Conservation (phyloP, 2,113 vertebrate species). For the Gila orcuttii region DNA sequence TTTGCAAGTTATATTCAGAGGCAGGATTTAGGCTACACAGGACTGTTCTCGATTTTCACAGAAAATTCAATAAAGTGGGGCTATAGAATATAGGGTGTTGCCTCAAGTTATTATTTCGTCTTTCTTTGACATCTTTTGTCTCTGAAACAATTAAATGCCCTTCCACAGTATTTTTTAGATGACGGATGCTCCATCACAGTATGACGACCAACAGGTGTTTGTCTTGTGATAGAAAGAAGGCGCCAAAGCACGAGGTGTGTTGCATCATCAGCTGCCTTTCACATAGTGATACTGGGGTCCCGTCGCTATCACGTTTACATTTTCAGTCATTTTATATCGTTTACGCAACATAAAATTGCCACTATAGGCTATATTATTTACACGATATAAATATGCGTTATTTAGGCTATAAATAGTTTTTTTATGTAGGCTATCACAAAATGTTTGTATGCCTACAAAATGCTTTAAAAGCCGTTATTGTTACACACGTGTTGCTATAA, state of each 20-base stretch:
- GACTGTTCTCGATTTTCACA: background rate
- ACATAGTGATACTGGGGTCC: background rate
- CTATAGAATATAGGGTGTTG: no score
- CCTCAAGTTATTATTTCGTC: background rate
- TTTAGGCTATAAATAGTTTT: background rate
- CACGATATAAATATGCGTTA: background rate
- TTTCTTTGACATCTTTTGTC: background rate
- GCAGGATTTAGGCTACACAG: background rate
- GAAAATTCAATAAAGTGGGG: background rate
- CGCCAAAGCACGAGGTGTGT: conserved; percentile 14
- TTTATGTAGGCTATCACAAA: background rate
- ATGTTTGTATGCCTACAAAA: background rate
- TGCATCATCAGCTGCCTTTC: background rate
- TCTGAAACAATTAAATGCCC: background rate
- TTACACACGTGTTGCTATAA: background rate
- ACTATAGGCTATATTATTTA: background rate
- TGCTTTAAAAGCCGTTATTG: background rate
- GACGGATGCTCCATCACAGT: background rate
- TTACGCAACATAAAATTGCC: background rate
- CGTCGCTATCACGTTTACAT: background rate
- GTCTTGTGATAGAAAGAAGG: conserved; percentile 60
- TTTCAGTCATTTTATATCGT: background rate
- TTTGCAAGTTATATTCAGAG: background rate
- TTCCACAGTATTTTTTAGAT: background rate
- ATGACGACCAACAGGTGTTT: conserved; percentile 71